Evolutionary conservation across 2,888 invertebrate species (phyloP), one percentile per base, ranked within the genome.

Genomic region (Heliconius cydno): DNA sequence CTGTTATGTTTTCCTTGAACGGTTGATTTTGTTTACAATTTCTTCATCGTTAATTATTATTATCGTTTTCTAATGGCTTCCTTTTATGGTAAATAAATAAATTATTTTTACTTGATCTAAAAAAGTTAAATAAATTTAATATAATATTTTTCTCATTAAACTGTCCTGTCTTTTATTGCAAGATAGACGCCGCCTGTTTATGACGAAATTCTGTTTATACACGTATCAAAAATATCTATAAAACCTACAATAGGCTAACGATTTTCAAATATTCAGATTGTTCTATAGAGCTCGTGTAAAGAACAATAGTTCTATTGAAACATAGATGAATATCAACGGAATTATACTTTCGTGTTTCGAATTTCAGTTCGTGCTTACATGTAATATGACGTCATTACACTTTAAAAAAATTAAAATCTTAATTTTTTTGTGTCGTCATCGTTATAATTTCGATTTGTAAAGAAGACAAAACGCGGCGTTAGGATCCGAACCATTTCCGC

Each of bases 21-120:
- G 22, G 3, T 67, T 34, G 22, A 34, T n/a, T 34, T 67, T 67
- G 67, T 67, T 67, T 34, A 67, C 67, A 67, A 34, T 67, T 67
- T 34, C 34, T 22, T 34, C 22, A 2, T 67, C 22, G 22, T 34
- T 34, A 30, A 19, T 66, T 66, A 66, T 66, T 66, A 66, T 66
- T 28, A 30, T 30, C 19, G 19, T 13, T 2, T 34, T 5, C 30
- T 30, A 15, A 9, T 67, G n/a, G 60, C 67, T 67, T 22, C 34
- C 19, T 67, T 34, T 9, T 34, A 10, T 66, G 60, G 12, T 60
- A 60, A 60, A 60, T 60, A 60, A 10, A 60, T 60, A 60, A 4
- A 60, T 12, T 1, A 4, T n/a, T n/a, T n/a, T 60, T 60, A 4
- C 4, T 60, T n/a, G 3, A 10, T n/a, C n/a, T 60, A n/a, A 12